phyloP scores from a whole-genome alignment of 2,113 vertebrate species.

The Candoia aspera region DNA sequence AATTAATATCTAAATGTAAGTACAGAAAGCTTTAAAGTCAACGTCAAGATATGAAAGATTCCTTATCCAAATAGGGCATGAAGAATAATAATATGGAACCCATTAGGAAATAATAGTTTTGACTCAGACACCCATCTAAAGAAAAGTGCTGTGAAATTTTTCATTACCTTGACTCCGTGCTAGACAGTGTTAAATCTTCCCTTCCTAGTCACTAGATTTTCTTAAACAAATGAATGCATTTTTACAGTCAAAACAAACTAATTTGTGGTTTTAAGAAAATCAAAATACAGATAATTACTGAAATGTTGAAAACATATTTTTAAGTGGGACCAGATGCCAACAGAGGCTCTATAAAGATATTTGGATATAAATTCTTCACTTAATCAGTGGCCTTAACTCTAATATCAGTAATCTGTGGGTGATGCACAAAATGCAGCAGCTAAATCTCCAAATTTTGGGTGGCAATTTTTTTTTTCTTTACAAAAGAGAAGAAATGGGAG shows the following conservation, averaged over 20 bases:
- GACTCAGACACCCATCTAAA: background rate
- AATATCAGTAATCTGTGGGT: background rate
- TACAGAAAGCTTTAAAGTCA: constrained; percentile 43
- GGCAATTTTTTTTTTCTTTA: background rate
- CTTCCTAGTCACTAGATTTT: background rate
- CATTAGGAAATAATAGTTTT: constrained; percentile 1
- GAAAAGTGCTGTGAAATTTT: background rate
- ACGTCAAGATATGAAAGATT: constrained; percentile 40
- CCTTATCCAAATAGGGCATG: constrained; percentile 24
- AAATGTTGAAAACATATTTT: background rate
- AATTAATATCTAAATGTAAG: constrained; percentile 49
- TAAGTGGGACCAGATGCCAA: background rate
- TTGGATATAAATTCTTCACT: background rate
- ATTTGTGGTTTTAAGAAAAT: background rate
- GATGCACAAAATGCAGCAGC: background rate
- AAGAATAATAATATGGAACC: background rate
- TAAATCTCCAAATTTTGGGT: background rate
- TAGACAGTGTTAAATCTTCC: background rate
- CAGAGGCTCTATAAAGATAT: background rate
- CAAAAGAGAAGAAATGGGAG: background rate
- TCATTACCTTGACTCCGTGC: background rate
- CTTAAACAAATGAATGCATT: background rate
- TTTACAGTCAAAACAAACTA: background rate
- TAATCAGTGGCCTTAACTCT: background rate
- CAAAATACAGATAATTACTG: background rate